phyloP scores from a whole-genome alignment of 1,140 invertebrate genomes.

The Nixonia krombeini region DNA sequence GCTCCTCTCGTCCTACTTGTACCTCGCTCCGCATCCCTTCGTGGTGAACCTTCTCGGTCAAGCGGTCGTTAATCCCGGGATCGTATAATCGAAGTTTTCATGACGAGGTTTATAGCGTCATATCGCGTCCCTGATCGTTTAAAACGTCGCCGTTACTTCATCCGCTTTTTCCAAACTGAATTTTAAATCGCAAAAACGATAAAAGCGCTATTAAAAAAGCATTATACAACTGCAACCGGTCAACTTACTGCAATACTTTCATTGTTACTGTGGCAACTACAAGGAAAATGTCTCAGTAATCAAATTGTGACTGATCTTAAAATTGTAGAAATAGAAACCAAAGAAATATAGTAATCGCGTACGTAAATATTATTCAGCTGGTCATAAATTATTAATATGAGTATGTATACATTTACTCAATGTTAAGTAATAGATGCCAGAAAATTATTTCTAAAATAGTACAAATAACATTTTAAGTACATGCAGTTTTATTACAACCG shows the following conservation, averaged over 20 bases:
- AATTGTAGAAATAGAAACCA: too few species aligned
- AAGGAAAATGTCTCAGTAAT: too few species aligned
- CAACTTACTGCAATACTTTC: too few species aligned
- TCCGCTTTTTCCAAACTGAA: conserved; percentile 21
- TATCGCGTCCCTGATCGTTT: conserved; percentile 24
- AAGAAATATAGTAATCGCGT: too few species aligned
- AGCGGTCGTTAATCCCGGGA: conserved; percentile 36
- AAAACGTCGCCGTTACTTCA: conserved; percentile 19
- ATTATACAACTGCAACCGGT: too few species aligned
- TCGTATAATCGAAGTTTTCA: conserved; percentile 41
- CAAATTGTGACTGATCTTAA: too few species aligned
- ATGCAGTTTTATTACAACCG: neutral
- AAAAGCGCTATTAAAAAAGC: conserved; percentile 7
- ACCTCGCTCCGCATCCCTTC: conserved; percentile 31
- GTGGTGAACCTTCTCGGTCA: conserved; percentile 37
- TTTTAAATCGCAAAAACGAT: conserved; percentile 18
- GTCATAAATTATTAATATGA: too few species aligned
- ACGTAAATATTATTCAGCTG: too few species aligned
- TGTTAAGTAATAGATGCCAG: neutral
- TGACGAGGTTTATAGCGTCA: conserved; percentile 34
- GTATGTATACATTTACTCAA: conserved; percentile 4
- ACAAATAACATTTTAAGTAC: too few species aligned
- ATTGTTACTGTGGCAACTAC: too few species aligned
- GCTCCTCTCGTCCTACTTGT: conserved; percentile 27
- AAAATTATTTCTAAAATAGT: too few species aligned